Conservation (phyloP, 2,888 invertebrate genomes). For the Diaphora mendica region DNA sequence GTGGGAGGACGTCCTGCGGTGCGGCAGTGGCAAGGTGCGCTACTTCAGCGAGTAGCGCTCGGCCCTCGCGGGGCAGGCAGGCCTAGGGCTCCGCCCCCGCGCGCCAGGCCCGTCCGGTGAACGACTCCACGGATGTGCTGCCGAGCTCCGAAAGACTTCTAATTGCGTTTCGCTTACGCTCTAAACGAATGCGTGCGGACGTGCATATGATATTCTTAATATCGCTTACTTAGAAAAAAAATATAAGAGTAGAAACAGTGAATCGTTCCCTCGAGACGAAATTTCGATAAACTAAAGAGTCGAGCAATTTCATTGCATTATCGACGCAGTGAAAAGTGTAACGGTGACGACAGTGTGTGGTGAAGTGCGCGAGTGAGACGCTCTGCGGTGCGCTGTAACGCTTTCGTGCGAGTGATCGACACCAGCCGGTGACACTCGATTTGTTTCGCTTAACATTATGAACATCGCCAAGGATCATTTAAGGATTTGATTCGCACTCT, state of each 20-base stretch:
- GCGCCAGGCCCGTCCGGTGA: too few relatives aligned
- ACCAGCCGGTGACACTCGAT: slow-evolving; percentile 18
- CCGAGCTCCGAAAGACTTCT: neutral
- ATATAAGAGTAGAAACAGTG: slow-evolving; percentile 19
- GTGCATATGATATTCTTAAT: slow-evolving; percentile 22
- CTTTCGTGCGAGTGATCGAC: slow-evolving; percentile 23
- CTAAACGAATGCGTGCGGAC: slow-evolving; percentile 22
- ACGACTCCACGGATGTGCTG: neutral
- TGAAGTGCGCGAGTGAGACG: slow-evolving; percentile 10
- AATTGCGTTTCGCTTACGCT: neutral
- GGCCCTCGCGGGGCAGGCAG: neutral
- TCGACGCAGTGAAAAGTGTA: slow-evolving; percentile 21
- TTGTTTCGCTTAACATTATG: slow-evolving; percentile 47
- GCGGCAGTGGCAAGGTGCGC: slow-evolving; percentile 78
- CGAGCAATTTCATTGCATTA: slow-evolving; percentile 28
- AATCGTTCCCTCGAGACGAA: slow-evolving; percentile 31
- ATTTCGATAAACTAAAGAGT: slow-evolving; percentile 28
- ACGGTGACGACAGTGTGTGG: slow-evolving; percentile 14
- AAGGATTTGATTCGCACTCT: slow-evolving; percentile 64
- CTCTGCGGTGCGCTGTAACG: slow-evolving; percentile 6
- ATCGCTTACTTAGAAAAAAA: slow-evolving; percentile 25
- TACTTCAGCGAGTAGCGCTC: slow-evolving; percentile 78
- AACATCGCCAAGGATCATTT: slow-evolving; percentile 64
- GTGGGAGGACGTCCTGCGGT: slow-evolving; percentile 90
- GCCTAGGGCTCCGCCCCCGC: neutral